Base-by-base conservation (phyloP, 2,888 invertebrate species). In the Diplolepis rosae region DNA sequence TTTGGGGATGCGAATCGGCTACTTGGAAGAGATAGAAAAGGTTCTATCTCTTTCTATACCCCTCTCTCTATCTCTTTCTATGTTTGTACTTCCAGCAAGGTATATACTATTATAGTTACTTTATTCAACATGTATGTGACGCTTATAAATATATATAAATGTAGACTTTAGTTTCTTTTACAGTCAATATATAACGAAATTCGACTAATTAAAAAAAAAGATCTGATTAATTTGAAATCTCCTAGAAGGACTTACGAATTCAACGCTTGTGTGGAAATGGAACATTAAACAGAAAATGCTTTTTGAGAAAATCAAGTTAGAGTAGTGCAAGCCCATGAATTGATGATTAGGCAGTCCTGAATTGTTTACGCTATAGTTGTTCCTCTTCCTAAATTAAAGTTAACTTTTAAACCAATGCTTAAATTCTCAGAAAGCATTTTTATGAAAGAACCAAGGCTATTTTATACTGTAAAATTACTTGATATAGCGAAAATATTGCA, bases 281-380 rank as follows among this genome's bases (percentile, higher is more conserved):
- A 24, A 50, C 24, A 9, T 50, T 24, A 24, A 50, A 13, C 11
- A 13, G 50, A 24, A 50, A 24, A 50, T 50, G 22, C 50, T 22
- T 50, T 50, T 50, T 50, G 24, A 50, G 50, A 50, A 50, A 50
- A 50, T 50, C 24, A 24, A 50, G 50, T 24, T 50, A 22, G 24
- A 24, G 50, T 50, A 50, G 24, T 50, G 22, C 22, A 24, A 24
- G 50, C 22, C 24, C 50, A 24, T 50, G 50, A 50, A 50, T 24
- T 50, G 50, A 50, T 24, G 24, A 50, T 11, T n/a, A n/a, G n/a
- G n/a, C 50, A 22, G 3, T 11, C 9, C 22, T 50, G 50, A 50
- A 50, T 50, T 50, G 50, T 50, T 50, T 50, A 50, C 24, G 24
- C 50, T n/a, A n/a, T n/a, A n/a, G n/a, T n/a, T n/a, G n/a, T n/a